A percentile compares a stretch with the other conserved stretches of the same genome.
Conservation (phyloP, 2,888 invertebrate genomes). For the Acleris emargana region DNA sequence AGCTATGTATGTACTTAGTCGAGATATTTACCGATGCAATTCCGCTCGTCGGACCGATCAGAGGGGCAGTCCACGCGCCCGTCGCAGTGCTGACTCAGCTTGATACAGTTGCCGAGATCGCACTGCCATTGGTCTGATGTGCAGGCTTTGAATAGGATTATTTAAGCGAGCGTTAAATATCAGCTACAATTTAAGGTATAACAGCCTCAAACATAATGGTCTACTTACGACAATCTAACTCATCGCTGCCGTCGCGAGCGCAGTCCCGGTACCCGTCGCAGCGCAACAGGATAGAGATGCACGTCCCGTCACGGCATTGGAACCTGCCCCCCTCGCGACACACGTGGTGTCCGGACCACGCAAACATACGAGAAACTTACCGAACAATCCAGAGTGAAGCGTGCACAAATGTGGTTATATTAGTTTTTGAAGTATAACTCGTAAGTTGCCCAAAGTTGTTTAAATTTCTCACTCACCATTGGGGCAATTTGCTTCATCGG, state of each 20-base stretch:
- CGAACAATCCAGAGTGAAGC: slow-evolving; percentile 54
- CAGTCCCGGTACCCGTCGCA: slow-evolving; percentile 91
- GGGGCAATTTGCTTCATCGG: slow-evolving; percentile 86
- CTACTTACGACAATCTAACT: slow-evolving; percentile 85
- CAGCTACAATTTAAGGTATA: neutral
- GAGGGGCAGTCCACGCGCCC: slow-evolving; percentile 87
- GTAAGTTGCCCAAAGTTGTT: neutral
- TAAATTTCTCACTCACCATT: slow-evolving; percentile 38
- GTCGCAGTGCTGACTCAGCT: slow-evolving; percentile 85
- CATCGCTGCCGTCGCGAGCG: slow-evolving; percentile 85
- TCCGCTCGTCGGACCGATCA: slow-evolving; percentile 89
- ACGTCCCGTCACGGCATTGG: slow-evolving; percentile 89
- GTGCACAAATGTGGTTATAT: slow-evolving; percentile 48
- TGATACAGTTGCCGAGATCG: slow-evolving; percentile 87
- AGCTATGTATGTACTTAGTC: neutral
- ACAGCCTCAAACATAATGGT: neutral
- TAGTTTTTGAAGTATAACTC: neutral
- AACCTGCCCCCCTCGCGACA: slow-evolving; percentile 83
- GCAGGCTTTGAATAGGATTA: slow-evolving; percentile 83
- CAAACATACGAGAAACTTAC: slow-evolving; percentile 64
- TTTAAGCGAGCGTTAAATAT: neutral
- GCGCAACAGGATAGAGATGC: slow-evolving; percentile 86
- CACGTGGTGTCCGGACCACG: slow-evolving; percentile 67
- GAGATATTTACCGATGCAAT: slow-evolving; percentile 82
- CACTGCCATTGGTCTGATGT: slow-evolving; percentile 88